These are phyloP conservation scores for Dendrocincla fuliginosa DNA, from an alignment of 2,797 vertebrate species.

Conservation along the genomic window DNA sequence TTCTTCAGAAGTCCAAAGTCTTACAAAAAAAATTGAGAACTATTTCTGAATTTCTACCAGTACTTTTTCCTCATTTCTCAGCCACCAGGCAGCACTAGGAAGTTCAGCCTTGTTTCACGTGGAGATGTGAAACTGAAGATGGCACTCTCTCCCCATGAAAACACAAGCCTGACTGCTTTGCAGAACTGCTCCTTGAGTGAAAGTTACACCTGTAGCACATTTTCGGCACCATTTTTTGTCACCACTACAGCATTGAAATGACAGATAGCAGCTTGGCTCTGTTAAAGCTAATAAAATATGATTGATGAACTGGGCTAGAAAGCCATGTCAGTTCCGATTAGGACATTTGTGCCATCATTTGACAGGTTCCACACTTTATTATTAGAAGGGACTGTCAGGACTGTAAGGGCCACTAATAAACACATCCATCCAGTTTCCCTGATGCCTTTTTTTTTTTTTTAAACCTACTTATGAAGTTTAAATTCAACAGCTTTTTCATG, in stretches of 20 bases:
- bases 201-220: conserved; percentile 76
- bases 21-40: not conserved
- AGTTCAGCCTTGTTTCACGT: not conserved
- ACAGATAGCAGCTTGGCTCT: conserved; percentile 67
- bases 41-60: not conserved
- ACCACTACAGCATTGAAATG: conserved; percentile 58
- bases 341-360: conserved; percentile 79
- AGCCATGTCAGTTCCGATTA: conserved; percentile 84
- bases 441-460: conserved; percentile 70
- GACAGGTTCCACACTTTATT: conserved; percentile 83
- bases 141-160: conserved; percentile 79
- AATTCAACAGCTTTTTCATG: not conserved
- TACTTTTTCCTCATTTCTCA: not conserved
- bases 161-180: conserved; percentile 11
- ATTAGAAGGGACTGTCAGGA: conserved; percentile 74
- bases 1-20: not conserved
- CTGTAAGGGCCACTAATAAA: conserved; percentile 75
- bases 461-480: conserved; percentile 25
- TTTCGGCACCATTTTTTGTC: conserved; percentile 70
- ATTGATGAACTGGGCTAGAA: conserved; percentile 72
- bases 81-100: not conserved
- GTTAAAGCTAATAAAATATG: conserved; percentile 73
- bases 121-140: conserved; percentile 79
- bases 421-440: conserved; percentile 68
- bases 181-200: conserved; percentile 56